phyloP scores from a whole-genome alignment of 2,113 vertebrate genomes.

The Grallaria varia region DNA sequence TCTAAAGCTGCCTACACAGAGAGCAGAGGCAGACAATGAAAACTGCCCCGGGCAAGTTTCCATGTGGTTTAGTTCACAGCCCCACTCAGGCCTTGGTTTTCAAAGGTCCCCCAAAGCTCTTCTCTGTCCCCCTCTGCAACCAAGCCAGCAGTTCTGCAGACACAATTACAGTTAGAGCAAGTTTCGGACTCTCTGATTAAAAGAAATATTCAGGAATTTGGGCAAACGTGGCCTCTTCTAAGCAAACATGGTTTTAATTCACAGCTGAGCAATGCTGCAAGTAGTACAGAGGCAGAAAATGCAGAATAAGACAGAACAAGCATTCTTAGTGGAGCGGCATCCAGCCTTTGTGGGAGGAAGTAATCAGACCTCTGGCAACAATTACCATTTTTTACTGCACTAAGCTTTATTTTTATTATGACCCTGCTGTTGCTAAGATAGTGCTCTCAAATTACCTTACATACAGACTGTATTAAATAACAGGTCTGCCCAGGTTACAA shows the following conservation, averaged over 20 bases:
- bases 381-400: not conserved
- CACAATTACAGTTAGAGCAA: not conserved
- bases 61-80: not conserved
- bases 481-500: not conserved
- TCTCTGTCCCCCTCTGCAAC: not conserved
- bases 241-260: not conserved
- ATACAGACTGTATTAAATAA: not conserved
- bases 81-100: not conserved
- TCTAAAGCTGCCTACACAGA: not conserved
- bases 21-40: not conserved
- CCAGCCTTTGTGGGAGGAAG: not conserved
- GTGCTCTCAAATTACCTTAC: not conserved
- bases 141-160: not conserved
- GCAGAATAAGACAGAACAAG: not conserved
- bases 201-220: not conserved
- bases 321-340: not conserved
- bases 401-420: slow-evolving; percentile 27
- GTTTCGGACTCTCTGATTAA: not conserved
- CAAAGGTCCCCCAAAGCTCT: not conserved
- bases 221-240: not conserved
- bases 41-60: slow-evolving; percentile 2
- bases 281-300: not conserved
- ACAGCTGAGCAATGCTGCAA: not conserved
- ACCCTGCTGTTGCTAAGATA: not conserved
- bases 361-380: slow-evolving; percentile 11